These are phyloP conservation scores for Heliopora coerulea DNA, from an alignment of 92 coral and sea anemone species.

Conservation along the genomic window DNA sequence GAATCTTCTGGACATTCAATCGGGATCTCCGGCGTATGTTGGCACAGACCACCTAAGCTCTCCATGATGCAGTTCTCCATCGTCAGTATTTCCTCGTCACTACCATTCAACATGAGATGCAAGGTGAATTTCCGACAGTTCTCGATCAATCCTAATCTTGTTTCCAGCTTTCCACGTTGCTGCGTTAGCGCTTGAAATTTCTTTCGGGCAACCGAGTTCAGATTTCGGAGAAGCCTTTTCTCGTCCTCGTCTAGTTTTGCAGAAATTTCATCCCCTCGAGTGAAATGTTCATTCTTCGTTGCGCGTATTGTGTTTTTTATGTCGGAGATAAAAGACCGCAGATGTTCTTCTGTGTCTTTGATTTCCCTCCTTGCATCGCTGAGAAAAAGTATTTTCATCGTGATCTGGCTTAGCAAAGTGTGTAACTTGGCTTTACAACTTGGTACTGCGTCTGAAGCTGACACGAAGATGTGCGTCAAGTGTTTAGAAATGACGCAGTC, in stretches of 20 bases:
- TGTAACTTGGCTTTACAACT: conserved; percentile 21
- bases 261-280: neutral
- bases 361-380: conserved; percentile 29
- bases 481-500: conserved; percentile 38
- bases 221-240: neutral
- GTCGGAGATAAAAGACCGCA: neutral
- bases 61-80: conserved; percentile 41
- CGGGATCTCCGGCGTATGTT: conserved; percentile 30
- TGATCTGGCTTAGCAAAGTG: conserved; percentile 12
- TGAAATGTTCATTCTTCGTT: neutral
- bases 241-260: neutral
- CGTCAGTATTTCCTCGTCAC: conserved; percentile 23
- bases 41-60: conserved; percentile 36
- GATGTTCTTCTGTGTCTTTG: conserved; percentile 8
- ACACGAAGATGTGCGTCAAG: conserved; percentile 34
- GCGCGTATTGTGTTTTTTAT: neutral
- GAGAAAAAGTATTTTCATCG: conserved; percentile 17
- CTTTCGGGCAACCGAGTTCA: conserved; percentile 1
- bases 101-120: conserved; percentile 14
- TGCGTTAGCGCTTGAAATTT: conserved; percentile 20
- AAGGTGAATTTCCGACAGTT: conserved; percentile 18
- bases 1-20: conserved; percentile 34
- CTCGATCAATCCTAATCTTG: conserved; percentile 27
- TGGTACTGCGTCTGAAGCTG: conserved; percentile 41
- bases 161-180: conserved; percentile 26